These are phyloP conservation scores for Nannoperca obscura DNA, from an alignment of 2,797 vertebrate species.

Conservation along the genomic window DNA sequence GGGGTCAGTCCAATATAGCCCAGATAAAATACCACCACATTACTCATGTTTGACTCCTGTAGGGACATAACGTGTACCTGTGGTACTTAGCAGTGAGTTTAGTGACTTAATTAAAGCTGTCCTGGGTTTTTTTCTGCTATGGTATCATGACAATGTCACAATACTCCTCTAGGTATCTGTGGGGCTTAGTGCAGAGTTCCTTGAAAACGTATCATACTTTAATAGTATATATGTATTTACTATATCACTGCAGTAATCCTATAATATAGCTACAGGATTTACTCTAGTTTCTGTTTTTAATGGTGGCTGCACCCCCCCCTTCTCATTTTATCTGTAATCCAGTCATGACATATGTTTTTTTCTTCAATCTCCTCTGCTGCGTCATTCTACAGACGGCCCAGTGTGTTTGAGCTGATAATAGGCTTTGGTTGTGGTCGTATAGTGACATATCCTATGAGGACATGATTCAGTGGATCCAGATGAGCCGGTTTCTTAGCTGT, in stretches of 20 bases:
- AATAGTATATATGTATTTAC: constrained; percentile 36
- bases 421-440: constrained; percentile 53
- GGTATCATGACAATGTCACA: constrained; percentile 11
- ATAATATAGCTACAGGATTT: constrained; percentile 39
- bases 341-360: constrained; percentile 61
- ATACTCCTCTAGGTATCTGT: constrained; percentile 19
- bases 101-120: constrained; percentile 40
- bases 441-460: constrained; percentile 42
- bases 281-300: background rate
- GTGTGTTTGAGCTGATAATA: constrained; percentile 61
- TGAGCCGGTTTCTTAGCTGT: constrained; percentile 59
- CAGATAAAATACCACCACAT: constrained; percentile 3
- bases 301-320: constrained; percentile 1
- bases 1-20: constrained; percentile 4
- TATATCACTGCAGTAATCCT: constrained; percentile 48
- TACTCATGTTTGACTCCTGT: constrained; percentile 9
- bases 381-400: constrained; percentile 50
- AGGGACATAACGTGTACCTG: constrained; percentile 3
- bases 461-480: constrained; percentile 58
- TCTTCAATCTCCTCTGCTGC: constrained; percentile 35
- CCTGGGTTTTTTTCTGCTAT: background rate
- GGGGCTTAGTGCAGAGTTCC: background rate
- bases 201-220: background rate
- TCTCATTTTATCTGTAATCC: constrained; percentile 55
- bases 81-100: constrained; percentile 12